A percentile compares a stretch with the other conserved stretches of the same genome.
Evolutionary conservation across 2,113 vertebrate species (phyloP).

Genomic region (Geococcyx californianus): DNA sequence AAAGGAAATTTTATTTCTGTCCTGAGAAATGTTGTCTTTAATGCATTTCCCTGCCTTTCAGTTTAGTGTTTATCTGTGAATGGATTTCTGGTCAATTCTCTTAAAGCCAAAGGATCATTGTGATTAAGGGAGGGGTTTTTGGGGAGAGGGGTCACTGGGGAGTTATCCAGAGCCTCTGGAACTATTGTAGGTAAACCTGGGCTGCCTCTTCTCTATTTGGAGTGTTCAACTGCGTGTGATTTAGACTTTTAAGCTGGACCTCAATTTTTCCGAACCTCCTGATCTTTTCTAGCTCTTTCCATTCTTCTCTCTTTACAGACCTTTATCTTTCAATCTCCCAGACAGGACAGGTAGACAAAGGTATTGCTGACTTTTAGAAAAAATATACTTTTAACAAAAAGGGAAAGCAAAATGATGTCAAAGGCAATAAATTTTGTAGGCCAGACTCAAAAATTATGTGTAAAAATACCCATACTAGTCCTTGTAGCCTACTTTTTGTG

Average conservation of each 20-base stretch:
- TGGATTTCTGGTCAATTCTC: constrained; percentile 18
- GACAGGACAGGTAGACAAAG: constrained; percentile 99
- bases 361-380: constrained; percentile 95
- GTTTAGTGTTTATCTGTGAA: constrained; percentile 6
- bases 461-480: constrained; percentile 79
- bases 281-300: constrained; percentile 98
- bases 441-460: constrained; percentile 91
- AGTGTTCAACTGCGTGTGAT: constrained; percentile 71
- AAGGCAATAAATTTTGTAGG: constrained; percentile 85
- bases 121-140: constrained; percentile 38
- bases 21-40: not conserved
- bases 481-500: constrained; percentile 82
- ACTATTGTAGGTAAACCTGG: constrained; percentile 49
- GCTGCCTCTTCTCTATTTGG: constrained; percentile 55
- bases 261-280: constrained; percentile 90
- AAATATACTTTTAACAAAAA: constrained; percentile 82
- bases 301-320: constrained; percentile 99
- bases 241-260: constrained; percentile 86
- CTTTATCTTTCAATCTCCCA: constrained; percentile 99
- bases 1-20: not conserved
- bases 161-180: constrained; percentile 45
- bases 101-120: not conserved
- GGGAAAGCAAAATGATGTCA: constrained; percentile 88
- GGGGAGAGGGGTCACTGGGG: constrained; percentile 50
- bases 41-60: not conserved